A percentile compares a stretch with the other conserved stretches of the same genome.
Evolutionary conservation across 1,140 invertebrate species (phyloP).

Genomic region (Dermatophagoides farinae): DNA sequence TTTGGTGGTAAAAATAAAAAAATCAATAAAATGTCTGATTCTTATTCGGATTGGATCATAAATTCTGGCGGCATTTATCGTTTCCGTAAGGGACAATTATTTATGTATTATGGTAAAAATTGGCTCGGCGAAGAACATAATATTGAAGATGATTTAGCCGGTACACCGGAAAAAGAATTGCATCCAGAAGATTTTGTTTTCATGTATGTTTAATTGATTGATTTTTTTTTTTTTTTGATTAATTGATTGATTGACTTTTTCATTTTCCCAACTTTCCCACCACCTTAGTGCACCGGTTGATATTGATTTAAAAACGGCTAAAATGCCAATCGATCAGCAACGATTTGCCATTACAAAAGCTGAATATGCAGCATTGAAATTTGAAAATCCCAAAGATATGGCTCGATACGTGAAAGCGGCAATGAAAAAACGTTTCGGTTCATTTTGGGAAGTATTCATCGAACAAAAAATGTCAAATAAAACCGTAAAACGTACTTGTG

Average conservation of each 20-base stretch:
- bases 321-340: conserved; percentile 2
- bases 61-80: conserved; percentile 8
- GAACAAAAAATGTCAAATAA: conserved; percentile 2
- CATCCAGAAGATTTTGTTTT: conserved; percentile 8
- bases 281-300: conserved; percentile 1
- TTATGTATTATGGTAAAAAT: conserved; percentile 10
- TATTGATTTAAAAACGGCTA: conserved; percentile 1
- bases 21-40: conserved; percentile 9
- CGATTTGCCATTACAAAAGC: conserved; percentile 6
- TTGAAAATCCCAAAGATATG: conserved; percentile 4
- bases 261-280: background rate
- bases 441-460: conserved; percentile 10
- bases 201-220: background rate
- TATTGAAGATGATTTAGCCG: conserved; percentile 5
- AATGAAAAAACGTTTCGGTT: conserved; percentile 10
- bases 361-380: conserved; percentile 8
- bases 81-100: conserved; percentile 3
- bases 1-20: conserved; percentile 8
- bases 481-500: conserved; percentile 9
- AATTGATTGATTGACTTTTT: background rate
- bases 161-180: conserved; percentile 7
- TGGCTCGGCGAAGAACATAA: conserved; percentile 8
- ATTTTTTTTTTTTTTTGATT: background rate
- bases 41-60: conserved; percentile 12
- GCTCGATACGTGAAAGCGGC: background rate